phyloP scores from a whole-genome alignment of 92 coral and sea anemone genomes.

The Parazoanthus darwini region DNA sequence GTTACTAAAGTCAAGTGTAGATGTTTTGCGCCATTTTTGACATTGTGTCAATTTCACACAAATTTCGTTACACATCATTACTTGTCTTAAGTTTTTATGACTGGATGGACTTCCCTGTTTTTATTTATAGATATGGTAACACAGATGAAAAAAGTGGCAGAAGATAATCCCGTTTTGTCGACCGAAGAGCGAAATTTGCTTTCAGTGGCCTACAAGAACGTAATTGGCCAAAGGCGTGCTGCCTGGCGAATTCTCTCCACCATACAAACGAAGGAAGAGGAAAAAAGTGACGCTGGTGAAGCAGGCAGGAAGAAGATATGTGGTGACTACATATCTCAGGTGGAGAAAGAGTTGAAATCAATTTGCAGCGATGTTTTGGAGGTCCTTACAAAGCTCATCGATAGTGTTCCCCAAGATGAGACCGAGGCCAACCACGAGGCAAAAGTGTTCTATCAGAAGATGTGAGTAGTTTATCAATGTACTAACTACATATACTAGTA shows the following conservation, averaged over 20 bases:
- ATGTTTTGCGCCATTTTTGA: not conserved
- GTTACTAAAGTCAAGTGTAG: not conserved
- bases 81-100: not conserved
- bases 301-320: slow-evolving; percentile 30
- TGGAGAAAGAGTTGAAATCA: slow-evolving; percentile 73
- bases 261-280: slow-evolving; percentile 40
- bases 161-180: slow-evolving; percentile 46
- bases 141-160: slow-evolving; percentile 54
- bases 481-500: too few relatives aligned
- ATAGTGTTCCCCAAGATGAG: slow-evolving; percentile 21
- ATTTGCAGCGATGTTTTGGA: slow-evolving; percentile 84
- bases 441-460: slow-evolving; percentile 86
- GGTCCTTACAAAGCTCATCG: slow-evolving; percentile 21
- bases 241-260: slow-evolving; percentile 63
- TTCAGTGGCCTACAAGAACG: slow-evolving; percentile 63
- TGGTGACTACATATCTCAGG: slow-evolving; percentile 57
- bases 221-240: slow-evolving; percentile 55
- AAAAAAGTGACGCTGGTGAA: not conserved
- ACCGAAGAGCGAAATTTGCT: slow-evolving; percentile 63
- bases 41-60: not conserved
- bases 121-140: slow-evolving; percentile 48
- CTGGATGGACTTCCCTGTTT: not conserved
- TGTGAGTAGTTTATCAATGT: slow-evolving; percentile 55
- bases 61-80: not conserved
- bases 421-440: slow-evolving; percentile 63